These are phyloP conservation scores for Lumbricus terrestris DNA, from an alignment of 2,888 invertebrate genomes.

Conservation along the genomic window DNA sequence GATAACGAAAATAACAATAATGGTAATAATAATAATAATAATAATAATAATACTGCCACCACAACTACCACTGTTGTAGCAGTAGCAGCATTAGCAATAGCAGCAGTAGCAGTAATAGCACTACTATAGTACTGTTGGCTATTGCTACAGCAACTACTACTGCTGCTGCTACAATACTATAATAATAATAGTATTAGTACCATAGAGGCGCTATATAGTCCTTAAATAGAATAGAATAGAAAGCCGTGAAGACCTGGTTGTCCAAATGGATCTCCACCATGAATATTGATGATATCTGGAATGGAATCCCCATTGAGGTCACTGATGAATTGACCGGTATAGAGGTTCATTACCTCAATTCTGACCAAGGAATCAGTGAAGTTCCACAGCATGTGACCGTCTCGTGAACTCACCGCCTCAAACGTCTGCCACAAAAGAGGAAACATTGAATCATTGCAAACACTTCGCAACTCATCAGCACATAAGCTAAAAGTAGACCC, in stretches of 20 bases:
- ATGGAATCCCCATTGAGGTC: slow-evolving; percentile 70
- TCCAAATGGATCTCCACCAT: slow-evolving; percentile 64
- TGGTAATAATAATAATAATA: neutral
- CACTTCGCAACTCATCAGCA: neutral
- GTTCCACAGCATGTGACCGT: slow-evolving; percentile 71
- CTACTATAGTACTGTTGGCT: too few species aligned
- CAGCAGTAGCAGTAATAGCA: too few species aligned
- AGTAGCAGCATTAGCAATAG: neutral
- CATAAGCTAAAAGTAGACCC: too few species aligned
- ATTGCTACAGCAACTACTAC: too few species aligned
- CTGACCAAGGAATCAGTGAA: slow-evolving; percentile 61
- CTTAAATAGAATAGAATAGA: too few species aligned
- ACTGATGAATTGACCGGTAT: slow-evolving; percentile 71
- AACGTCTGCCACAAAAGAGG: slow-evolving; percentile 52
- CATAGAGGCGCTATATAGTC: neutral
- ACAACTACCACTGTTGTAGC: neutral
- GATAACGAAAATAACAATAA: neutral
- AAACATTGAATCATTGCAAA: neutral
- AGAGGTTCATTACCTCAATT: slow-evolving; percentile 63
- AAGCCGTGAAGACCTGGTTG: slow-evolving; percentile 56
- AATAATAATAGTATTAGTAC: too few species aligned
- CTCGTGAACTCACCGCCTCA: slow-evolving; percentile 69
- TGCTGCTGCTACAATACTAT: too few species aligned
- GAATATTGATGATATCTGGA: slow-evolving; percentile 71
- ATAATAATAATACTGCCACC: neutral